Evolutionary conservation across 2,113 vertebrate species (phyloP), one percentile per base, ranked within the genome.

Genomic region (Ageneiosus marmoratus): DNA sequence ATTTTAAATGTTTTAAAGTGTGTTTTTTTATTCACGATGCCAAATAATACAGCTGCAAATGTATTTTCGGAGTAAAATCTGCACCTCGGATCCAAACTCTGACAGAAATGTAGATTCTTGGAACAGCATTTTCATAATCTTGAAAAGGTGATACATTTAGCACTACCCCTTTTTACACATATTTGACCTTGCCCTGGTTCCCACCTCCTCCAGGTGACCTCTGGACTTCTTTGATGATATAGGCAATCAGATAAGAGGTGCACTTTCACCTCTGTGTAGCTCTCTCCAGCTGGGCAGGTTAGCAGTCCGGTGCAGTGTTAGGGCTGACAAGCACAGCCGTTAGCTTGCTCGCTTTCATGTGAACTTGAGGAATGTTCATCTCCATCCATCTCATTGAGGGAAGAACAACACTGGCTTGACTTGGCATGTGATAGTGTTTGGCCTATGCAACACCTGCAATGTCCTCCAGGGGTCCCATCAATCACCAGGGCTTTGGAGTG

Each of bases 381-480:
- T 88, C 89, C 62, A 93, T 94, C 92, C 87, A 89, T 94, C 92
- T 94, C 91, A 92, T 92, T 93, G 92, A 91, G 88, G 69, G 62
- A 86, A 88, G 89, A 89, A 85, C 86, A 72, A 60, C 87, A 86
- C 89, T 88, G 90, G 91, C 91, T 92, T 92, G 90, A 92, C 92
- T 92, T 92, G 91, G 88, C 89, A 84, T 91, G 89, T 91, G 92
- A 92, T 92, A 88, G 88, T 93, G 91, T 92, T 92, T 93, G 91
- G 91, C 90, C 92, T 92, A 90, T 89, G 88, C 89, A 91, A 91
- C 93, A 94, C 92, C 92, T 94, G 93, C 89, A 89, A 89, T 87
- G 60, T 91, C 87, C 41, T 88, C 80, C 76, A 56, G 51, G 67
- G 72, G 78, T 56, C 79, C 48, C 75, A 92, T 93, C 90, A 86